phyloP scores from a whole-genome alignment of 1,140 invertebrate genomes.

The Orius insidiosus region DNA sequence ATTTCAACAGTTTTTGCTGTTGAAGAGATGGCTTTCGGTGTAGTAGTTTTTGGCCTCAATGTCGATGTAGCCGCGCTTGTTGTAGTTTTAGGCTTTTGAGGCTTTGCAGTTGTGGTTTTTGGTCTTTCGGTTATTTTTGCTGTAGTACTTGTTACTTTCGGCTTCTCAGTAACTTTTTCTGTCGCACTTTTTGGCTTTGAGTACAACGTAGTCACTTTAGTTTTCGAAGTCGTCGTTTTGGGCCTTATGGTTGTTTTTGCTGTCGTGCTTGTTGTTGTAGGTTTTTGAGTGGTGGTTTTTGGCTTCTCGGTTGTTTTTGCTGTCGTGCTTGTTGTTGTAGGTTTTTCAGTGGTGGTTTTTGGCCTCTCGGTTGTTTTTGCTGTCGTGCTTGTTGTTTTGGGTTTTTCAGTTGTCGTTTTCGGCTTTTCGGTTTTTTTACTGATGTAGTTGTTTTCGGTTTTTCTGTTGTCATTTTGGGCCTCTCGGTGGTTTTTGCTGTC shows the following conservation, averaged over 20 bases:
- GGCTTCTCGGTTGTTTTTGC: neutral
- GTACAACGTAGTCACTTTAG: neutral
- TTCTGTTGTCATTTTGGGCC: neutral
- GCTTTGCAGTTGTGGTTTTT: too few species aligned
- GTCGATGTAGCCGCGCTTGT: too few species aligned
- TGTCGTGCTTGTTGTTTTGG: neutral
- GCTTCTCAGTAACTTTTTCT: neutral
- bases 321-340: neutral
- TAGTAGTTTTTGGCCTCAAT: too few species aligned
- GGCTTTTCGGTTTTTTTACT: too few species aligned
- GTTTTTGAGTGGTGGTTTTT: neutral
- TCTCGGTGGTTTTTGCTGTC: neutral
- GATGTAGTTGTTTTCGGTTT: too few species aligned
- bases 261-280: neutral
- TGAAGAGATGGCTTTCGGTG: too few species aligned
- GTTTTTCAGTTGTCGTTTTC: too few species aligned
- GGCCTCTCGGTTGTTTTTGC: neutral
- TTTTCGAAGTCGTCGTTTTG: neutral
- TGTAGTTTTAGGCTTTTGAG: too few species aligned
- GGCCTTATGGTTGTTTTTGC: neutral
- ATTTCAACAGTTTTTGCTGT: too few species aligned
- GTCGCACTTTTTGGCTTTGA: neutral
- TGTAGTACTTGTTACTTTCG: too few species aligned
- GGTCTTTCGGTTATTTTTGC: too few species aligned
- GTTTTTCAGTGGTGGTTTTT: neutral